Conservation (phyloP, 30 jellyfish, hydroid and myxozoan genomes). For the Aurelia coerulea region DNA sequence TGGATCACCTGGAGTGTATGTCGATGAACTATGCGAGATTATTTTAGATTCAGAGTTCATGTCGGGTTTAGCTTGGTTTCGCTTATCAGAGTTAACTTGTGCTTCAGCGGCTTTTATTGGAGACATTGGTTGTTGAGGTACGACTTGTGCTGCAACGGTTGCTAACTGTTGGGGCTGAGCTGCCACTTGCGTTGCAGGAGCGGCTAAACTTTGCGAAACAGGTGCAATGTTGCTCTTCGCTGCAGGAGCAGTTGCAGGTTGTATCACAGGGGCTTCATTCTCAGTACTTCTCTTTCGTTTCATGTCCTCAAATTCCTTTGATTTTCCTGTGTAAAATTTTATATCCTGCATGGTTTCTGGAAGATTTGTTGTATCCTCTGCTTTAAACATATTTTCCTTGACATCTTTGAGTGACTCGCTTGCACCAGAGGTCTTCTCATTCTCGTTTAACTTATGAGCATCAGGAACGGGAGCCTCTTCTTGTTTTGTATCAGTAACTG, state of each 20-base stretch:
- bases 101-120: constrained; percentile 4
- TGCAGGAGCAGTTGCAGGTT: background rate
- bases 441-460: constrained; percentile 46
- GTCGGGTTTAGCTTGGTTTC: constrained; percentile 14
- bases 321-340: constrained; percentile 50
- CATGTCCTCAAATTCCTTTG: constrained; percentile 75
- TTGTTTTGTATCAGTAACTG: constrained; percentile 52
- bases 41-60: constrained; percentile 74
- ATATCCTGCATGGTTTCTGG: constrained; percentile 75
- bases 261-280: background rate
- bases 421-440: constrained; percentile 15
- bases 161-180: constrained; percentile 15
- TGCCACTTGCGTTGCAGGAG: constrained; percentile 1
- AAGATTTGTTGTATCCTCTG: constrained; percentile 18
- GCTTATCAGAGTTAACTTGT: background rate
- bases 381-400: constrained; percentile 29
- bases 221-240: background rate
- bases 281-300: constrained; percentile 63
- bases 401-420: constrained; percentile 12
- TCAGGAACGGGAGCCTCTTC: constrained; percentile 76
- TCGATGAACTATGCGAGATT: constrained; percentile 60
- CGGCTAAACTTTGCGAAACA: background rate
- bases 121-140: background rate
- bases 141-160: constrained; percentile 12
- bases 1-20: constrained; percentile 69